Evolutionary conservation across 2,888 invertebrate species (phyloP).

Genomic region (Amaurobius ferox): DNA sequence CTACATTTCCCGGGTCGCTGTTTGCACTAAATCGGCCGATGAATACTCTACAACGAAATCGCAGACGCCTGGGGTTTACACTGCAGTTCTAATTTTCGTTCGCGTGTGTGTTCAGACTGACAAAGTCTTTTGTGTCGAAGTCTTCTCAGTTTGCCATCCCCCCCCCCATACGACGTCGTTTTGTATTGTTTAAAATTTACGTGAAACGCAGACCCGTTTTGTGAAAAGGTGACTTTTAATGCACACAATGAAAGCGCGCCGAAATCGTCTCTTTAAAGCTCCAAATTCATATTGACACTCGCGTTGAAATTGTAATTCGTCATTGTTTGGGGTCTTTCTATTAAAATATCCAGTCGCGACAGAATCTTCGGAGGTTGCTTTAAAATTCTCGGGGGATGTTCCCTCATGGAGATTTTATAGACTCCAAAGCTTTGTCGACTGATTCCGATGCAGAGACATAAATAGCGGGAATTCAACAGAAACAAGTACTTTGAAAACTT

Average conservation of each 20-base stretch:
- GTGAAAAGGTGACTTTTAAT: not conserved
- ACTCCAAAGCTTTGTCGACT: too few species aligned
- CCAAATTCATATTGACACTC: too few species aligned
- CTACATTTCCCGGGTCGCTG: constrained; percentile 54
- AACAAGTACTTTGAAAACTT: too few species aligned
- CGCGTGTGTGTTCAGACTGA: constrained; percentile 28
- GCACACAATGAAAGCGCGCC: not conserved
- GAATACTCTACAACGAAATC: constrained; percentile 35
- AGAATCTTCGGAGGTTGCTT: too few species aligned
- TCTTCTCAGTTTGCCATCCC: not conserved
- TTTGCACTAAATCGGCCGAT: constrained; percentile 69
- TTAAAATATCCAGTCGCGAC: too few species aligned
- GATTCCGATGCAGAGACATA: too few species aligned
- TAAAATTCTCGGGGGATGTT: too few species aligned
- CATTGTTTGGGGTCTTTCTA: too few species aligned
- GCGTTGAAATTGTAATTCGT: too few species aligned
- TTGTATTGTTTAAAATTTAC: constrained; percentile 46
- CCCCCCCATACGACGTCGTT: constrained; percentile 11
- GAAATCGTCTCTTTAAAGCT: too few species aligned
- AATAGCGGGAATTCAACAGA: too few species aligned
- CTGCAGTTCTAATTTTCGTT: constrained; percentile 66
- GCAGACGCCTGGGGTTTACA: constrained; percentile 39
- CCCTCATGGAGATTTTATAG: too few species aligned
- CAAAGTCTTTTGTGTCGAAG: constrained; percentile 44
- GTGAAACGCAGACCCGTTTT: not conserved